A percentile compares a stretch with the other conserved stretches of the same genome.
Conservation (phyloP, 1,140 invertebrate genomes). For the Zaprionus kolodkinae region DNA sequence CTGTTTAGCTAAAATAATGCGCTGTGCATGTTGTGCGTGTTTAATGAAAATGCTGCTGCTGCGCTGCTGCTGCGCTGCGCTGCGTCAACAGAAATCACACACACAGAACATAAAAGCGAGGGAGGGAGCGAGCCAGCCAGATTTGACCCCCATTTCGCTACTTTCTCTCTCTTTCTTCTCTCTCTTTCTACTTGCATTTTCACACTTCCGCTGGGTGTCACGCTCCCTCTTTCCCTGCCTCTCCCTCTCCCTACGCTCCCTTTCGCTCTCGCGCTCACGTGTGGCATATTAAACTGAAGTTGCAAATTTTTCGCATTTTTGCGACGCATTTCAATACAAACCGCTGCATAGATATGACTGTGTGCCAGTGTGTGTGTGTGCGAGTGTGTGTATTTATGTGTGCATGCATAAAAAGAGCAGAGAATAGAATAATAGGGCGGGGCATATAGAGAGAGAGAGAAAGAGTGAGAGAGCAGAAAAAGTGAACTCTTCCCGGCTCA, state of each 20-base stretch:
- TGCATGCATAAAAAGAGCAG: conserved; percentile 19
- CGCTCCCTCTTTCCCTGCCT: background rate
- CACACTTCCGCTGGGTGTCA: conserved; percentile 8
- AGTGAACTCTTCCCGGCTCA: conserved; percentile 1
- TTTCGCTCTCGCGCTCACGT: conserved; percentile 18
- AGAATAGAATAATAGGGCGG: conserved; percentile 2
- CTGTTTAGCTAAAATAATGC: background rate
- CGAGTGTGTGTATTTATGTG: background rate
- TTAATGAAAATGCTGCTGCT: background rate
- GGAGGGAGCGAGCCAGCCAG: background rate
- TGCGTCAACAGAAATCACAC: background rate
- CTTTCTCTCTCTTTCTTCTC: too few species aligned
- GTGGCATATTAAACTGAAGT: conserved; percentile 52
- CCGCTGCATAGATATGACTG: conserved; percentile 4
- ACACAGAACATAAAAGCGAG: background rate
- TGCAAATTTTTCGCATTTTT: conserved; percentile 46
- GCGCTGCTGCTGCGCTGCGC: background rate
- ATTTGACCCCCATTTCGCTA: background rate
- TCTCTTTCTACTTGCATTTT: background rate
- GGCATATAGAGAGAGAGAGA: background rate
- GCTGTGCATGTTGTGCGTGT: background rate
- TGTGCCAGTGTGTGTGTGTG: background rate
- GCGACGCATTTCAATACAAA: conserved; percentile 53
- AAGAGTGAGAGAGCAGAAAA: background rate
- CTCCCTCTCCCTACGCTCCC: background rate